phyloP scores from a whole-genome alignment of 2,113 vertebrate genomes.

The Pontoporia blainvillei region DNA sequence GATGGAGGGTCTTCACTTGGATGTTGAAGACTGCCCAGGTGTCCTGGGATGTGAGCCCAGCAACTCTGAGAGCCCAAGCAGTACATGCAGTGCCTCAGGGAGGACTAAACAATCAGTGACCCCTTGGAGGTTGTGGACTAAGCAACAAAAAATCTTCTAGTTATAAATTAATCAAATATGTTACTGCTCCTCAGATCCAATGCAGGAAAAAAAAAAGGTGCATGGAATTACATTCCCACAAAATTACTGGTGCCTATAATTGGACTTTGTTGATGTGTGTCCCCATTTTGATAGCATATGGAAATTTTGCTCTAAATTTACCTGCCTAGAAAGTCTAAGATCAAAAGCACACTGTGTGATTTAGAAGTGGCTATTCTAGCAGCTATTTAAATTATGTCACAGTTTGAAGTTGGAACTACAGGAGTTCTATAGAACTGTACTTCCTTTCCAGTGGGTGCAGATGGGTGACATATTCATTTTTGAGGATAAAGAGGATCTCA shows the following conservation, averaged over 20 bases:
- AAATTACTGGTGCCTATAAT: neutral
- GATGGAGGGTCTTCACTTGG: neutral
- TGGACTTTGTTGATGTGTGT: neutral
- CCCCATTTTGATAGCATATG: neutral
- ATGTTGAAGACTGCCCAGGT: neutral
- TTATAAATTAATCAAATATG: neutral
- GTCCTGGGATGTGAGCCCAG: neutral
- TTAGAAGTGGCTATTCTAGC: neutral
- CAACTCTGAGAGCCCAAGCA: neutral
- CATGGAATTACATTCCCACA: neutral
- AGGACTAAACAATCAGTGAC: neutral
- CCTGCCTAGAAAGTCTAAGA: neutral
- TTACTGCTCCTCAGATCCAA: neutral
- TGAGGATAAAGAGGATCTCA: neutral
- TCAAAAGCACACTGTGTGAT: neutral
- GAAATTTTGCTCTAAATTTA: neutral
- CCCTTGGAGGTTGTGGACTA: neutral
- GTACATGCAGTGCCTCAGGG: fast-evolving
- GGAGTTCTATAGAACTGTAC: neutral
- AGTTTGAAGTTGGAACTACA: neutral
- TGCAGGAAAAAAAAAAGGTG: neutral
- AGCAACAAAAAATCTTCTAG: neutral
- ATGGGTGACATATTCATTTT: neutral
- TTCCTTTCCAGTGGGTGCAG: neutral
- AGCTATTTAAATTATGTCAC: neutral